Evolutionary conservation across 2,888 invertebrate genomes (phyloP).

Genomic region (Palloptera scutellata): DNA sequence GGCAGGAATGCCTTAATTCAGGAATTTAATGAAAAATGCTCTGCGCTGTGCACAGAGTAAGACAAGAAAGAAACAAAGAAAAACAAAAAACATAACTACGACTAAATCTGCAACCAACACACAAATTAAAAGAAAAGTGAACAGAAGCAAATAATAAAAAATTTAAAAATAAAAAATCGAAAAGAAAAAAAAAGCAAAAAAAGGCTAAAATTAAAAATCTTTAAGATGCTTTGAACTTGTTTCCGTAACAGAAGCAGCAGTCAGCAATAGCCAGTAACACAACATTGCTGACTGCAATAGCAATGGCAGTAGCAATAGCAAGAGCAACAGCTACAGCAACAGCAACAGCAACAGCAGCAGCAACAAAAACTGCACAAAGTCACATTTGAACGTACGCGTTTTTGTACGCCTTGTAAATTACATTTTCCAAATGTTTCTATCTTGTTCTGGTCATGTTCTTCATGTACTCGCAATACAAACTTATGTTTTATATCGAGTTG

Average conservation of each 20-base stretch:
- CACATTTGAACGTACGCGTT: slow-evolving; percentile 17
- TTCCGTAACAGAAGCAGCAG: slow-evolving; percentile 23
- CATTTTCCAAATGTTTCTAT: slow-evolving; percentile 58
- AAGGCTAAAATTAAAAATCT: slow-evolving; percentile 49
- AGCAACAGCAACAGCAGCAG: neutral
- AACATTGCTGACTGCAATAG: neutral
- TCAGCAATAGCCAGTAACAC: slow-evolving; percentile 8
- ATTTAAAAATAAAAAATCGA: slow-evolving; percentile 17
- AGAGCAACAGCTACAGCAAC: neutral
- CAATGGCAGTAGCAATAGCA: neutral
- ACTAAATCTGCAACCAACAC: neutral
- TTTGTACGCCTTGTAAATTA: slow-evolving; percentile 55
- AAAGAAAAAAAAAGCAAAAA: slow-evolving; percentile 38
- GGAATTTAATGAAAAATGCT: slow-evolving; percentile 57
- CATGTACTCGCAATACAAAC: too few relatives aligned
- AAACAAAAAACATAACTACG: neutral
- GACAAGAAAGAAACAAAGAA: slow-evolving; percentile 15
- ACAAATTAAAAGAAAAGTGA: slow-evolving; percentile 21
- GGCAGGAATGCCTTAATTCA: slow-evolving; percentile 52
- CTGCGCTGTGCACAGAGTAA: slow-evolving; percentile 33
- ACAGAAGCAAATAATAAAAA: slow-evolving; percentile 7
- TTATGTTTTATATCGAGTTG: neutral
- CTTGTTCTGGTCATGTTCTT: slow-evolving; percentile 43
- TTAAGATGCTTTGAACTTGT: slow-evolving; percentile 37
- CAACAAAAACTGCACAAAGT: neutral